Evolutionary conservation across 2,113 vertebrate genomes (phyloP).

Genomic region (Polyodon spathula): DNA sequence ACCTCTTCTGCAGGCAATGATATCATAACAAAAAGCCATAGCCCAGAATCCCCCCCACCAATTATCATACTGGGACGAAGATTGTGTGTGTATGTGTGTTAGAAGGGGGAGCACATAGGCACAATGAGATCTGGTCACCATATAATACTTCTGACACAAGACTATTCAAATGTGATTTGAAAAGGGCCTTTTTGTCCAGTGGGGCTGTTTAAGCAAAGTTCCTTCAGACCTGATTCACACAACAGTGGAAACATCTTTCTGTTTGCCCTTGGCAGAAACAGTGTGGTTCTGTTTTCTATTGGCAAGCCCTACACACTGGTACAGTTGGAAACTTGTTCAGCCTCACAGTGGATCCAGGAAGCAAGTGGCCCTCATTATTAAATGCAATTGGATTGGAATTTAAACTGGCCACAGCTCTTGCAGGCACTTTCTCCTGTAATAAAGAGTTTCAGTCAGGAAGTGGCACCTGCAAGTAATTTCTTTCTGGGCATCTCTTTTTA

Average conservation of each 20-base stretch:
- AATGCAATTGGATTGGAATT: neutral
- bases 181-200: slow-evolving; percentile 37
- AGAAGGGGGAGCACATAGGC: slow-evolving; percentile 25
- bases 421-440: neutral
- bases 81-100: neutral
- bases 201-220: slow-evolving; percentile 11
- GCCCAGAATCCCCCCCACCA: slow-evolving; percentile 9
- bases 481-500: too few species aligned
- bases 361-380: too few species aligned
- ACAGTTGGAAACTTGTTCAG: slow-evolving; percentile 4
- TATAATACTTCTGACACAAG: slow-evolving; percentile 51
- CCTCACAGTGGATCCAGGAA: slow-evolving; percentile 4
- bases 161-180: slow-evolving; percentile 50
- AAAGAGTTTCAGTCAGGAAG: too few species aligned
- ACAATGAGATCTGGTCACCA: slow-evolving; percentile 61
- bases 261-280: slow-evolving; percentile 5
- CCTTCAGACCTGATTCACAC: slow-evolving; percentile 30
- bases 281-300: slow-evolving; percentile 3
- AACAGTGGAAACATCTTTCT: slow-evolving; percentile 24
- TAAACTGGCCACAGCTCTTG: slow-evolving; percentile 2
- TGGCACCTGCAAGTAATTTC: too few species aligned
- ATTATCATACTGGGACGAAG: neutral
- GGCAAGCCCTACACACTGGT: neutral
- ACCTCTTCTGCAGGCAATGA: slow-evolving; percentile 31
- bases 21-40: slow-evolving; percentile 27